Conservation (phyloP, 2,113 vertebrate species). For the Microcebus griseorufus region DNA sequence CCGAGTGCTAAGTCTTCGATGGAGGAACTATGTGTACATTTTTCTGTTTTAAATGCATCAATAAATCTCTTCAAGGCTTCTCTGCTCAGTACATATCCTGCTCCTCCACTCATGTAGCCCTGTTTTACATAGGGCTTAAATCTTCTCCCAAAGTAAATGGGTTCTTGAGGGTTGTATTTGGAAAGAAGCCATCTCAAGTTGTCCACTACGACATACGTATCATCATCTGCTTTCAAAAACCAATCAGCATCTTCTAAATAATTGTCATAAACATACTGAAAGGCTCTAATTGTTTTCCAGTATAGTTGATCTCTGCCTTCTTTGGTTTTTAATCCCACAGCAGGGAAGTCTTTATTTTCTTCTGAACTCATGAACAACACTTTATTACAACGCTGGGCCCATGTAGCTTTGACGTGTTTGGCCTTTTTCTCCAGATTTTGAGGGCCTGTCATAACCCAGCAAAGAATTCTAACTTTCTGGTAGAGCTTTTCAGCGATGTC, state of each 20-base stretch:
- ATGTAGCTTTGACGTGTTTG: slow-evolving; percentile 90
- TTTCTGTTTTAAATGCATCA: slow-evolving; percentile 87
- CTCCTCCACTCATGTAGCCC: slow-evolving; percentile 96
- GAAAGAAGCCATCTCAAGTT: slow-evolving; percentile 92
- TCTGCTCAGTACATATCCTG: slow-evolving; percentile 94
- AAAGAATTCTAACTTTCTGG: slow-evolving; percentile 88
- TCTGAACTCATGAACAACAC: slow-evolving; percentile 94
- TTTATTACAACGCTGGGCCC: slow-evolving; percentile 91
- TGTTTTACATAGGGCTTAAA: slow-evolving; percentile 91
- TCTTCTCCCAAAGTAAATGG: slow-evolving; percentile 91
- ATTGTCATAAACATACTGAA: slow-evolving; percentile 91
- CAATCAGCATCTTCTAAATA: slow-evolving; percentile 92
- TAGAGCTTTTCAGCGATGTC: slow-evolving; percentile 82
- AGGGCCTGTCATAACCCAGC: slow-evolving; percentile 95
- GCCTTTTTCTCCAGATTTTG: slow-evolving; percentile 90
- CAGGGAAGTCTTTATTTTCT: slow-evolving; percentile 90
- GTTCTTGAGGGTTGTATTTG: slow-evolving; percentile 86
- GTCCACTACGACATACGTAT: slow-evolving; percentile 92
- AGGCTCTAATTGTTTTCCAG: slow-evolving; percentile 95
- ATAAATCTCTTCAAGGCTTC: slow-evolving; percentile 92
- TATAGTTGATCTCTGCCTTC: slow-evolving; percentile 94
- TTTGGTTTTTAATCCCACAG: slow-evolving; percentile 91
- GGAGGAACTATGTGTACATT: slow-evolving; percentile 89
- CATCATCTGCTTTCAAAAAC: slow-evolving; percentile 96
- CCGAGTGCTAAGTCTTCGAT: slow-evolving; percentile 93